Base-by-base conservation (phyloP, 2,797 vertebrate species). In the Eulemur mongoz region DNA sequence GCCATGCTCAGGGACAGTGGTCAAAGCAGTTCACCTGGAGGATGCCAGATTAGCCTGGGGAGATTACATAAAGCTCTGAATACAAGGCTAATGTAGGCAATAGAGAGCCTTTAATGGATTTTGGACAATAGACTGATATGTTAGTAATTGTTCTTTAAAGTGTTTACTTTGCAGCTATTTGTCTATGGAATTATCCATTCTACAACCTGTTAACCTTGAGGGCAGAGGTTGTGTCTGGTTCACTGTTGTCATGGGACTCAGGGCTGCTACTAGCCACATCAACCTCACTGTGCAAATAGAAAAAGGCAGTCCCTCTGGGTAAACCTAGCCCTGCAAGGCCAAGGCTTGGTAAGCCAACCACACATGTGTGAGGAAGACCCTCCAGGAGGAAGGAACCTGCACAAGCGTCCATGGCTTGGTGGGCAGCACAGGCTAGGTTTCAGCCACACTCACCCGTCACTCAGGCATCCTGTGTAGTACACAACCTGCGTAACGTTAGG, bases 1-100 rank as follows among this genome's bases (percentile, higher is more conserved):
- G 14, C 13, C 11, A 0, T 9, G 20, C 38, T 20, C 5, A n/a
- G n/a, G 2, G 30, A 23, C 45, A 13, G 6, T 5, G 54, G 22
- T 45, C 40, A 67, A 4, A 32, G 54, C 12, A n/a, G 38, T 50
- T 14, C 23, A 59, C 12, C 10, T 65, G 70, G 25, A 59, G 7
- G 23, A 23, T 40, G 14, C 27, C 32, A 32, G 78, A 18, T 43
- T 15, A 61, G 10, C 23, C 15, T 65, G 48, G 59, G 79, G 27
- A 75, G 30, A 73, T 38, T 20, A 40, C 0, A 38, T 4, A 73
- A 65, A 3, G 5, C 2, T 2, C 80, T 82, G 67, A 89, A 82
- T 35, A 72, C 67, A 43, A 78, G 81, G 30, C 48, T 52, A 90
- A 76, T 13, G 23, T 15, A 72, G 27, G 54, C 27, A 81, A 69